Conservation (phyloP, 2,888 invertebrate species). For the Anticlea derivata region DNA sequence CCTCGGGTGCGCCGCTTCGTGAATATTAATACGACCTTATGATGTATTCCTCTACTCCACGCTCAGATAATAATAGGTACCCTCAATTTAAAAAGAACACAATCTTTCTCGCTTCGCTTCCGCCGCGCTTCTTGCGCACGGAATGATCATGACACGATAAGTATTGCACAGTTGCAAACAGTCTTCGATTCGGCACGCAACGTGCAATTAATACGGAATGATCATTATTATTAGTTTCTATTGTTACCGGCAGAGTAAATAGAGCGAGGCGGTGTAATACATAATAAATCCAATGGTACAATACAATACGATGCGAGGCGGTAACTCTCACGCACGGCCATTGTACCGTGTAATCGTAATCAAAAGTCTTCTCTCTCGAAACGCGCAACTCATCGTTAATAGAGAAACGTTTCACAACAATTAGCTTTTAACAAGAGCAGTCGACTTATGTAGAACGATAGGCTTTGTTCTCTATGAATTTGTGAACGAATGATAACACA, state of each 20-base stretch:
- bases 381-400: conserved; percentile 58
- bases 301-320: conserved; percentile 61
- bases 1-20: conserved; percentile 63
- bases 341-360: conserved; percentile 73
- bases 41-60: conserved; percentile 50
- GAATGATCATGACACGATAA: conserved; percentile 62
- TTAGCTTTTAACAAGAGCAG: conserved; percentile 43
- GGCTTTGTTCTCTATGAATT: conserved; percentile 28
- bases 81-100: conserved; percentile 49
- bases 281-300: conserved; percentile 70
- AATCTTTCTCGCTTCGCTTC: conserved; percentile 52
- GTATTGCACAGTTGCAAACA: conserved; percentile 61
- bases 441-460: conserved; percentile 29
- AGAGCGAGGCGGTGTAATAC: conserved; percentile 73
- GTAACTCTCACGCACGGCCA: conserved; percentile 72
- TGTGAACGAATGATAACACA: conserved; percentile 26
- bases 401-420: conserved; percentile 62
- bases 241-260: conserved; percentile 73
- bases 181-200: conserved; percentile 61
- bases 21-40: conserved; percentile 74
- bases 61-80: conserved; percentile 46
- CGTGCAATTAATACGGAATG: conserved; percentile 70
- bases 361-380: conserved; percentile 70
- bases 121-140: conserved; percentile 59
- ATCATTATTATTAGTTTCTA: conserved; percentile 77